Conservation (phyloP, 2,113 vertebrate species). For the Raja brachyura region DNA sequence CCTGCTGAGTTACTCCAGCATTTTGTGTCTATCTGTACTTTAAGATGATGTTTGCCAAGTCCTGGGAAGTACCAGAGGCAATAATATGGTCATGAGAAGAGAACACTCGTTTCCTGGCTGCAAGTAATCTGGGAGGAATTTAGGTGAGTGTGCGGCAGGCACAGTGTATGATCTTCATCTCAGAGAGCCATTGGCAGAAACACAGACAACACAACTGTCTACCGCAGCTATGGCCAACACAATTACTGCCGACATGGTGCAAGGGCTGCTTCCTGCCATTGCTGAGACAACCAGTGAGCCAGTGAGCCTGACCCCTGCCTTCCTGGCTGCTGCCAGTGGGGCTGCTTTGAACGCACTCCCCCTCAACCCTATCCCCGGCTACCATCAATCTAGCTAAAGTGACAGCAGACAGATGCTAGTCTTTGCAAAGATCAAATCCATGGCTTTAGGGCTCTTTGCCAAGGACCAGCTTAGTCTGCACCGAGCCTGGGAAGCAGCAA, state of each 20-base stretch:
- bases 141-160: background rate
- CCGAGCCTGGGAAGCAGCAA: conserved; percentile 54
- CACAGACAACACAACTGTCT: conserved; percentile 40
- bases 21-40: too few species aligned
- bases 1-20: too few species aligned
- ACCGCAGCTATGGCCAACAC: conserved; percentile 45
- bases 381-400: conserved; percentile 98
- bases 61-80: too few species aligned
- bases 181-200: background rate
- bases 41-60: too few species aligned
- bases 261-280: conserved; percentile 41
- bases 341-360: conserved; percentile 51
- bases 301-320: conserved; percentile 46
- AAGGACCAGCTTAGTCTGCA: conserved; percentile 59
- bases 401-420: conserved; percentile 99
- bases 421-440: conserved; percentile 98
- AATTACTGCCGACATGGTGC: conserved; percentile 47
- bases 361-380: conserved; percentile 62
- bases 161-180: background rate
- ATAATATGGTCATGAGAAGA: too few species aligned
- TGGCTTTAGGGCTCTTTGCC: conserved; percentile 85
- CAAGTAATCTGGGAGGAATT: background rate
- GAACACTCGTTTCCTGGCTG: too few species aligned
- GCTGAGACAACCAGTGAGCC: conserved; percentile 42
- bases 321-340: conserved; percentile 46